phyloP scores from a whole-genome alignment of 2,113 vertebrate species.

The Pungitius pungitius region DNA sequence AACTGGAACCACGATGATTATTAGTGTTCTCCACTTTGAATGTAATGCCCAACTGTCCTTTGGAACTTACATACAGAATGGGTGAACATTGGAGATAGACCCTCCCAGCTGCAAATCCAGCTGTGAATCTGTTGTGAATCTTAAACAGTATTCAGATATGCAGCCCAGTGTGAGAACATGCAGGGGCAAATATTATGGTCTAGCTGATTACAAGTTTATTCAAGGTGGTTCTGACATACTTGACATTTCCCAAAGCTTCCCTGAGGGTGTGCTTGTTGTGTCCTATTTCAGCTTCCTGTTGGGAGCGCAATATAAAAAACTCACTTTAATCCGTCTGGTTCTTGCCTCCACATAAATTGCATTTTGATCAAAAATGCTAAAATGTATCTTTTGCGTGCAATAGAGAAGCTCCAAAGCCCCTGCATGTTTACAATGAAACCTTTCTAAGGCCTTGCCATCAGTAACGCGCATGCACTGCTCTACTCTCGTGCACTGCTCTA shows the following conservation, averaged over 20 bases:
- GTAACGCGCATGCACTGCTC: not conserved
- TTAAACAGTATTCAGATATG: constrained; percentile 9
- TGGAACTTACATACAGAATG: not conserved
- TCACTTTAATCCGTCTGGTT: constrained; percentile 6
- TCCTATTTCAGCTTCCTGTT: constrained; percentile 33
- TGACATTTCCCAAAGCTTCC: constrained; percentile 65
- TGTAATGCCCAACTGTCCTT: not conserved
- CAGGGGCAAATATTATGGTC: constrained; percentile 11
- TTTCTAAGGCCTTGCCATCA: constrained; percentile 15
- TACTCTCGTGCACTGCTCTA: not conserved
- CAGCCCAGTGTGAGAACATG: not conserved
- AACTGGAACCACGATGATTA: not conserved
- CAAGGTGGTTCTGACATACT: constrained; percentile 33
- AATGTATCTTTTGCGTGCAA: not conserved
- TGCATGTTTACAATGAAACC: constrained; percentile 18
- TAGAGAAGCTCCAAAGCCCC: not conserved
- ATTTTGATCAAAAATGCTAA: constrained; percentile 22
- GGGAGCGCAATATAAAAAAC: constrained; percentile 13
- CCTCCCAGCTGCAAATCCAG: not conserved
- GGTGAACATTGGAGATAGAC: not conserved
- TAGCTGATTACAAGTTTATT: constrained; percentile 42
- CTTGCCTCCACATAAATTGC: not conserved
- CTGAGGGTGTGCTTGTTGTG: constrained; percentile 29
- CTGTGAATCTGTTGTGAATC: constrained; percentile 2
- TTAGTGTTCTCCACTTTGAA: not conserved